Percentiles rank a stretch among this genome's conserved stretches.
These are phyloP conservation scores for Hydropsyche tenuis DNA, from an alignment of 1,140 invertebrate genomes.

Conservation along the genomic window DNA sequence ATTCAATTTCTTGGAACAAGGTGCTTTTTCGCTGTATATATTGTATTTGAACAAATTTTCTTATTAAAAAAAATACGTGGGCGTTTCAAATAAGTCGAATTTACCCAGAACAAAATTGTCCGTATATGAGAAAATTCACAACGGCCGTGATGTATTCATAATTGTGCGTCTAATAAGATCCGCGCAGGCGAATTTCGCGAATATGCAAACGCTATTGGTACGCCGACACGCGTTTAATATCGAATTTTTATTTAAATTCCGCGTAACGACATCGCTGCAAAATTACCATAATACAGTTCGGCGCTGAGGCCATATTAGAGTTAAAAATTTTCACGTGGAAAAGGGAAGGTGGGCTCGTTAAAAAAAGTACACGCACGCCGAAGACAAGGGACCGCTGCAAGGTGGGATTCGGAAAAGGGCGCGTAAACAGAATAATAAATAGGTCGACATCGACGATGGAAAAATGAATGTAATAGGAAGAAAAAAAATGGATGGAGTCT, in stretches of 20 bases:
- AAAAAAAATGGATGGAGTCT: neutral
- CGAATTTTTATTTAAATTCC: slow-evolving; percentile 37
- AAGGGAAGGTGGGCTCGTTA: slow-evolving; percentile 29
- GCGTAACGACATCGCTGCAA: slow-evolving; percentile 20
- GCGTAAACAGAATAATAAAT: slow-evolving; percentile 43
- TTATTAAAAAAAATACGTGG: too few relatives aligned
- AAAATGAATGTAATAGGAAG: too few relatives aligned
- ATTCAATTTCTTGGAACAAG: too few relatives aligned
- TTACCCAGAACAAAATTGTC: too few relatives aligned
- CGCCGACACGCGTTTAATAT: slow-evolving; percentile 30
- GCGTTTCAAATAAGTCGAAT: neutral
- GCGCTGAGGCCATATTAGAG: neutral
- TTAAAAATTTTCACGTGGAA: slow-evolving; percentile 31
- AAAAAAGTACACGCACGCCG: slow-evolving; percentile 7
- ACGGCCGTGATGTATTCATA: neutral
- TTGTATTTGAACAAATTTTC: too few relatives aligned
- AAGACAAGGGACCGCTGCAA: neutral
- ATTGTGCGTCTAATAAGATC: neutral
- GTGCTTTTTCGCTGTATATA: too few relatives aligned
- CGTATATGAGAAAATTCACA: neutral
- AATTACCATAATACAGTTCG: slow-evolving; percentile 32
- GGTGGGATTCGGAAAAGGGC: slow-evolving; percentile 9
- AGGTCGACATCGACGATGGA: neutral
- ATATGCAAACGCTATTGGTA: slow-evolving; percentile 16
- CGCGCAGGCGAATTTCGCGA: neutral